Evolutionary conservation across 1,140 invertebrate species (phyloP), one percentile per base, ranked within the genome.

Genomic region (Coelopa frigida): DNA sequence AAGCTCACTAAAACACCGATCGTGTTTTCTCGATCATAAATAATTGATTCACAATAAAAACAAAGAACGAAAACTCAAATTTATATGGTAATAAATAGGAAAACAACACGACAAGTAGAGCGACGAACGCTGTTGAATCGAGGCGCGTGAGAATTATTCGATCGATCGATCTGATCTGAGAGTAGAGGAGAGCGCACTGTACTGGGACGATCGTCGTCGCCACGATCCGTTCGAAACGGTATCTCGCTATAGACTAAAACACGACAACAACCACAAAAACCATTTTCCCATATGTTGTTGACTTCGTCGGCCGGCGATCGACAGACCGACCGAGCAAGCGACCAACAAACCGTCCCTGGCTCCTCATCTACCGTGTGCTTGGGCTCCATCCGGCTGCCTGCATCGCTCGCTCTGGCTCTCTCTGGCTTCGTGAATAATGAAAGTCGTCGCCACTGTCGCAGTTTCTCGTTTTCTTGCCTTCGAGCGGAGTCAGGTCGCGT

Each of bases 201-300:
- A n/a, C n/a, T n/a, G n/a, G n/a, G n/a, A n/a, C 37, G 36, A 29
- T 40, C n/a, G 12, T 37, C 12, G 20, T 23, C n/a, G 23, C 37
- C 20, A 38, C 35, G 21, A n/a, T 44, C 47, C 41, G 35, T 39
- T 49, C 41, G 17, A 49, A 49, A 49, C 47, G 47, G 47, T 49
- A 49, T 49, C 47, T 49, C 47, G 47, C 20, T 49, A 44, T 44
- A 33, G 47, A 49, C 47, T 49, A 23, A 49, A 49, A 33, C 44
- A 48, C 46, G 41, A 43, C 41, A 43, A 43, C 31, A 43, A 26
- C 31, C 31, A 43, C 33, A 31, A 43, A 43, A 43, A 43, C 41
- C 31, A 32, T 43, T 43, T 43, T 43, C 41, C 41, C 41, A 43
- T 43, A 43, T 43, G 41, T 43, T 22, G 18, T 15, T 35, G 17